Evolutionary conservation across 2,888 invertebrate genomes (phyloP).

Genomic region (Scaptomyza reducta): DNA sequence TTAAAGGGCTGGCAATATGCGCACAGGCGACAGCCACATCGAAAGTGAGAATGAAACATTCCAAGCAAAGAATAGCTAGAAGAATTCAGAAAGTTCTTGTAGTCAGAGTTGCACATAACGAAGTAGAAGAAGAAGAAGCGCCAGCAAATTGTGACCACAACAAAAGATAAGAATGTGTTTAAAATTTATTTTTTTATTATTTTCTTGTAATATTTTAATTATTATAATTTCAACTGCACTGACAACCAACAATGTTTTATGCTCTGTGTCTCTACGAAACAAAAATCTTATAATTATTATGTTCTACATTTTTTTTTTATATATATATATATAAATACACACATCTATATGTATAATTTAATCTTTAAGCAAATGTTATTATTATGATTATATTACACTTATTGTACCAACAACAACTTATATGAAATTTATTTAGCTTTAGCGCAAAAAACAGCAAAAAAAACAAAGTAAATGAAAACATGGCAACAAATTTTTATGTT

Average conservation of each 20-base stretch:
- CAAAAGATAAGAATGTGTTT: not conserved
- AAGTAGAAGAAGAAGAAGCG: not conserved
- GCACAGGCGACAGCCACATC: slow-evolving; percentile 36
- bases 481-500: slow-evolving; percentile 64
- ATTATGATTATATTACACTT: slow-evolving; percentile 62
- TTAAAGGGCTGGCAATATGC: slow-evolving; percentile 32
- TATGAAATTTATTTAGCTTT: slow-evolving; percentile 79
- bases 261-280: slow-evolving; percentile 67
- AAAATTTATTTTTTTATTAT: not conserved
- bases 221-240: slow-evolving; percentile 40
- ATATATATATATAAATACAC: slow-evolving; percentile 45
- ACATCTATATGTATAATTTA: slow-evolving; percentile 50
- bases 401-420: slow-evolving; percentile 75
- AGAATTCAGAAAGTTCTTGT: slow-evolving; percentile 6
- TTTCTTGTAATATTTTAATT: slow-evolving; percentile 8
- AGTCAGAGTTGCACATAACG: not conserved
- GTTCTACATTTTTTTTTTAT: slow-evolving; percentile 50
- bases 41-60: slow-evolving; percentile 55
- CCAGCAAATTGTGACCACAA: slow-evolving; percentile 20
- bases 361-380: slow-evolving; percentile 72
- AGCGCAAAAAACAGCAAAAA: slow-evolving; percentile 63
- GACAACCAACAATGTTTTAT: slow-evolving; percentile 40
- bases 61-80: slow-evolving; percentile 33
- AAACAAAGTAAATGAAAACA: slow-evolving; percentile 58
- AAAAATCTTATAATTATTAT: slow-evolving; percentile 40